Conservation (phyloP, 1,140 invertebrate species). For the Pogonomyrmex californicus region DNA sequence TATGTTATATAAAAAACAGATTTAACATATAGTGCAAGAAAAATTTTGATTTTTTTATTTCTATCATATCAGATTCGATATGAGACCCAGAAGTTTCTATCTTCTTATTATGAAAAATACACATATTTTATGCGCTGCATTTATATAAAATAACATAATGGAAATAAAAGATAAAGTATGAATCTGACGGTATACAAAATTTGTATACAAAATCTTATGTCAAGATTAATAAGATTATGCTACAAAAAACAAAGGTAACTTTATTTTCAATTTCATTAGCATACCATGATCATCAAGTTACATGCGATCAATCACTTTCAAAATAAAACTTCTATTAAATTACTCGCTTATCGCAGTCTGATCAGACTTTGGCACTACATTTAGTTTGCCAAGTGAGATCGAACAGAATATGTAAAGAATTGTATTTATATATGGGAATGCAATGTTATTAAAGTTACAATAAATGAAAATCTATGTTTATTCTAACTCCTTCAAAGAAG, state of each 20-base stretch:
- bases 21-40: not conserved
- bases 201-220: constrained; percentile 3
- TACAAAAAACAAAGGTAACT: constrained; percentile 52
- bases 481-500: not conserved
- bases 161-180: not conserved
- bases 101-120: constrained; percentile 16
- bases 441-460: constrained; percentile 38
- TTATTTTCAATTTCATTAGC: constrained; percentile 33
- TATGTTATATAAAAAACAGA: not conserved
- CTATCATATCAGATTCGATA: not conserved
- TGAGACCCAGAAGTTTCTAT: constrained; percentile 34
- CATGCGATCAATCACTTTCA: not conserved
- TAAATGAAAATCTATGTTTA: constrained; percentile 15
- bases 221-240: constrained; percentile 44
- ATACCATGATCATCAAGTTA: constrained; percentile 4
- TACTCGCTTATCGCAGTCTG: constrained; percentile 7
- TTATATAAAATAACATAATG: not conserved
- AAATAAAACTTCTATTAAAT: constrained; percentile 55
- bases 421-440: constrained; percentile 48
- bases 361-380: constrained; percentile 9
- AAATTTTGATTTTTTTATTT: not conserved
- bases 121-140: not conserved
- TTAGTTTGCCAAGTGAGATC: not conserved
- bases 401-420: not conserved
- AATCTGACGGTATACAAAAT: not conserved